These are phyloP conservation scores for Leptinotarsa juncta DNA, from an alignment of 2,888 invertebrate genomes.

Conservation along the genomic window DNA sequence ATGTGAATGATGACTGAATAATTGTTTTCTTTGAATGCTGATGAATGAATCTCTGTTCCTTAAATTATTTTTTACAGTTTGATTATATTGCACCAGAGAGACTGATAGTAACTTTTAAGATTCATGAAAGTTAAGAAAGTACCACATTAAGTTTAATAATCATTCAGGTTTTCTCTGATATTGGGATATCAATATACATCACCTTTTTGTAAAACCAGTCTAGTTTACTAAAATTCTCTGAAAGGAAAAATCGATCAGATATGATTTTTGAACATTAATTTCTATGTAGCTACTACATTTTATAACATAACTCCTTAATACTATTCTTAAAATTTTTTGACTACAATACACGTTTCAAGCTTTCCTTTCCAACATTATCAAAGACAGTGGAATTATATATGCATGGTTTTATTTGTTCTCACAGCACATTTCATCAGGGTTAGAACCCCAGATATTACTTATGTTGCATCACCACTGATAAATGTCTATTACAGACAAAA, in stretches of 20 bases:
- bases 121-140: conserved; percentile 45
- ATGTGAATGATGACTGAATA: conserved; percentile 1
- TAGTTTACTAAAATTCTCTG: not conserved
- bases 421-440: no score
- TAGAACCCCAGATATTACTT: no score
- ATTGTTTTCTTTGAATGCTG: conserved; percentile 30
- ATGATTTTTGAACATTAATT: no score
- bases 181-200: conserved; percentile 21
- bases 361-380: no score
- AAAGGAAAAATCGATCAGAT: not conserved
- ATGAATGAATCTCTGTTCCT: conserved; percentile 48
- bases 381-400: no score
- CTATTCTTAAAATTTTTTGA: no score
- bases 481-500: no score
- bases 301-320: no score
- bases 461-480: no score
- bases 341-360: no score
- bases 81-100: conserved; percentile 53
- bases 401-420: no score
- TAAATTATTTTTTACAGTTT: conserved; percentile 37
- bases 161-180: conserved; percentile 26
- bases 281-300: no score
- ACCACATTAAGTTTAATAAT: conserved; percentile 41
- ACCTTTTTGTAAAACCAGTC: not conserved
- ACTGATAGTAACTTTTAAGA: conserved; percentile 52